Percentiles rank a stretch among this genome's conserved stretches.
Evolutionary conservation across 2,888 invertebrate species (phyloP).

Genomic region (Drosophila mayaguana): DNA sequence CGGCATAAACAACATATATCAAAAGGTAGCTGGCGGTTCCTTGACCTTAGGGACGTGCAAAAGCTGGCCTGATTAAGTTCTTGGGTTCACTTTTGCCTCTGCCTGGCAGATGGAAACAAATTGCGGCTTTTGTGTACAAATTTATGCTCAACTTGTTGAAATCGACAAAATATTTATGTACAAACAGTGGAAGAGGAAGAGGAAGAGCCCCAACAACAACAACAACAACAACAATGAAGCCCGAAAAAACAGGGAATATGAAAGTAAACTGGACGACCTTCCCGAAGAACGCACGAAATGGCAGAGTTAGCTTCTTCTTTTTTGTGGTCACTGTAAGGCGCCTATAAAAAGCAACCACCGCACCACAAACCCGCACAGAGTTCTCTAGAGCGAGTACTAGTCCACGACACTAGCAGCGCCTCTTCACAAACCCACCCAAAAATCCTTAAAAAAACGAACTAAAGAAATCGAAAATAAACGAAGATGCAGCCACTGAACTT

Average conservation of each 20-base stretch:
- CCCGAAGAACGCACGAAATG: conserved; percentile 79
- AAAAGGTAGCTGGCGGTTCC: conserved; percentile 62
- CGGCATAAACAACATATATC: conserved; percentile 67
- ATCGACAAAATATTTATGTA: conserved; percentile 76
- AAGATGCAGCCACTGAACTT: conserved; percentile 53
- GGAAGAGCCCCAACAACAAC: conserved; percentile 24
- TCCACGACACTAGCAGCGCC: conserved; percentile 83
- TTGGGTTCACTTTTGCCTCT: conserved; percentile 38
- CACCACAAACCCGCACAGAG: conserved; percentile 68
- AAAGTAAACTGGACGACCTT: conserved; percentile 84
- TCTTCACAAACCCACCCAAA: conserved; percentile 22
- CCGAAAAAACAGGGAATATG: conserved; percentile 69
- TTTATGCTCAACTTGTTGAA: conserved; percentile 82
- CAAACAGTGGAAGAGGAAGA: conserved; percentile 44
- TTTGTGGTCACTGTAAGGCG: conserved; percentile 47
- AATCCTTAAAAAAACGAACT: background rate
- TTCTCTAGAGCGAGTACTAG: conserved; percentile 84
- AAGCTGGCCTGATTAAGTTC: conserved; percentile 74
- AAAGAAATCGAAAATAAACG: background rate
- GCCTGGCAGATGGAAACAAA: conserved; percentile 75
- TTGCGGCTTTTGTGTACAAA: conserved; percentile 79
- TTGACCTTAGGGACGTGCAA: conserved; percentile 57
- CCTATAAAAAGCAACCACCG: conserved; percentile 81
- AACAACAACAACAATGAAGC: conserved; percentile 14
- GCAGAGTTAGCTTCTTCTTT: conserved; percentile 25